Evolutionary conservation across 1,140 invertebrate genomes (phyloP), one percentile per base, ranked within the genome.

Genomic region (Cataglyphis hispanica): DNA sequence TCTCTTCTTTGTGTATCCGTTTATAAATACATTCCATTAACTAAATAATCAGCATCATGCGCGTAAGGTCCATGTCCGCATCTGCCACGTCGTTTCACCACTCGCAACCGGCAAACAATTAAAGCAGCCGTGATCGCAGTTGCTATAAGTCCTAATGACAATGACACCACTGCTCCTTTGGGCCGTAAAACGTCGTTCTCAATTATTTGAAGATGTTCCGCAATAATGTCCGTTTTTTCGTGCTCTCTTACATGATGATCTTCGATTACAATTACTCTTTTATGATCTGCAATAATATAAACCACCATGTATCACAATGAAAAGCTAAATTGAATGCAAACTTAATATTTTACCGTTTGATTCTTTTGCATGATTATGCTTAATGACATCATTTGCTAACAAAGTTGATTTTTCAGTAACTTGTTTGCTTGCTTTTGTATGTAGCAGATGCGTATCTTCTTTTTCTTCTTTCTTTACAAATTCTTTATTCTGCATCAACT

Each of bases 1-100:
- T 27, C 11, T 5, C 10, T 8, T 50, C 43, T 67, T 85, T 37
- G n/a, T 76, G 40, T 69, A 11, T 86, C 76, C 34, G 70, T 91
- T 96, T 97, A 99, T 91, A 99, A 97, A 95, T 99, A 99, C 98
- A 99, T 99, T 91, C 98, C 99, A 95, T 99, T 99, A 85, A 99
- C 98, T 81, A 99, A 96, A 95, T 99, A 99, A 95, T 99, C 99
- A 2, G 98, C 98, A 95, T 99, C 98, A 93, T 99, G 98, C 2
- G 98, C 98, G 91, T 98, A 98, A n/a, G 97, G 96, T 64, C 97
- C 97, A 93, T 98, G 97, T 19, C 98, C 97, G 87, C 97, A 96
- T 75, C 98, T 96, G 85, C 97, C 95, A 78, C 97, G 96, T 88
- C 98, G 95, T 89, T 97, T 96, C 6, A 97, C 96, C 6, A 97